Percentiles rank a stretch among this genome's conserved stretches.
Evolutionary conservation across 2,888 invertebrate genomes (phyloP).

Genomic region (Caenorhabditis macrosperma): DNA sequence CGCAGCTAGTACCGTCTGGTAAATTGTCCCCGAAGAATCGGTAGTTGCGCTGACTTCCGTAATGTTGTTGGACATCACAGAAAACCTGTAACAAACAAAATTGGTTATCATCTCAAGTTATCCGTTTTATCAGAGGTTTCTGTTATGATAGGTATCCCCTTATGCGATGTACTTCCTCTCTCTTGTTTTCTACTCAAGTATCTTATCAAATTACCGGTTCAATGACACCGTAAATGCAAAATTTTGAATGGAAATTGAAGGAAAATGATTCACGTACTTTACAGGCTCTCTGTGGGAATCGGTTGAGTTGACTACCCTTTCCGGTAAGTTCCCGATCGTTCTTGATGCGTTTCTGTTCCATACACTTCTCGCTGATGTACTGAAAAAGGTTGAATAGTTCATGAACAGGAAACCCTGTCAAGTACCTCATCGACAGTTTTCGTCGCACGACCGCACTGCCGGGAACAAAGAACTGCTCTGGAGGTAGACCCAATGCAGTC

Average conservation of each 20-base stretch:
- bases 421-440: constrained; percentile 77
- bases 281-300: constrained; percentile 79
- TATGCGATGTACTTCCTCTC: constrained; percentile 31
- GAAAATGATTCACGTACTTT: constrained; percentile 70
- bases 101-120: not conserved
- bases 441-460: constrained; percentile 65
- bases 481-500: constrained; percentile 75
- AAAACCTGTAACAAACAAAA: constrained; percentile 73
- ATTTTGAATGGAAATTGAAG: not conserved
- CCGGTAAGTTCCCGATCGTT: constrained; percentile 79
- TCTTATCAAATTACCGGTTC: constrained; percentile 48
- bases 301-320: constrained; percentile 77
- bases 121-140: not conserved
- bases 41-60: constrained; percentile 76
- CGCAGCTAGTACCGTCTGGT: constrained; percentile 80
- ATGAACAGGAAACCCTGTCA: constrained; percentile 19
- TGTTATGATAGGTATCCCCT: constrained; percentile 9
- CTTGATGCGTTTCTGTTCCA: constrained; percentile 75
- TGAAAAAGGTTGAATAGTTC: constrained; percentile 57
- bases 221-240: constrained; percentile 23
- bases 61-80: constrained; percentile 77
- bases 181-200: constrained; percentile 4
- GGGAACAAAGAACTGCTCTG: constrained; percentile 75
- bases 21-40: constrained; percentile 80
- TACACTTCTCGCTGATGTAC: constrained; percentile 76